Evolutionary conservation across 2,888 invertebrate genomes (phyloP), one percentile per base, ranked within the genome.

Genomic region (Conchocele bisecta): DNA sequence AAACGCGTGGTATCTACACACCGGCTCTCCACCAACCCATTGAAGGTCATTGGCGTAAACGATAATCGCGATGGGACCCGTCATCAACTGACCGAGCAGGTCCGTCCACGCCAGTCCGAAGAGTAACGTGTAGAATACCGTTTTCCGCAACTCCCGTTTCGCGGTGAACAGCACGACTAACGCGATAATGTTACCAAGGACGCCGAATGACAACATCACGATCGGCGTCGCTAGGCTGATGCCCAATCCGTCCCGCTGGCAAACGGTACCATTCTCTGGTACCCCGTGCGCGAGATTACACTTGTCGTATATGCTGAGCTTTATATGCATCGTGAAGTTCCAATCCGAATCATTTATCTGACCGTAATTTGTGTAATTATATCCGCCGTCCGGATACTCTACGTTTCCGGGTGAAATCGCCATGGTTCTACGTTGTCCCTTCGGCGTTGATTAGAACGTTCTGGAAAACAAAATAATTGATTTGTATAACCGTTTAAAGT

Each of bases 1-100:
- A 75, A 90, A 91, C 2, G 89, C 91, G 75, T 91, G 90, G 72
- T 88, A 89, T 51, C 84, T 84, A 69, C 91, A 91, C 50, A 89
- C 22, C 0, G 83, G 78, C 13, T 79, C 72, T 17, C 89, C 89
- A 5, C 90, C 90, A 7, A 88, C 82, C 89, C 89, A 91, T 46
- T 79, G 58, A 3, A 89, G 73, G 56, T 88, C 83, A 58, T 86
- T 86, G 6, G 84, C 84, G 77, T 91, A 91, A 20, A 81, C 81
- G 17, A 85, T 73, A 13, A 88, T 83, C 37, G 88, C 83, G 9
- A 89, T 81, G 7, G 86, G 86, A 3, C 89, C 86, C 13, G 90
- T 89, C 31, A 88, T 64, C 15, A 90, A 46, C 51, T 89, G 90
- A 11, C 91, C 89, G 39, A 89, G 76, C n/a, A 91, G 81, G 78